Conservation (phyloP, 2,797 vertebrate species). For the Mycteria americana region DNA sequence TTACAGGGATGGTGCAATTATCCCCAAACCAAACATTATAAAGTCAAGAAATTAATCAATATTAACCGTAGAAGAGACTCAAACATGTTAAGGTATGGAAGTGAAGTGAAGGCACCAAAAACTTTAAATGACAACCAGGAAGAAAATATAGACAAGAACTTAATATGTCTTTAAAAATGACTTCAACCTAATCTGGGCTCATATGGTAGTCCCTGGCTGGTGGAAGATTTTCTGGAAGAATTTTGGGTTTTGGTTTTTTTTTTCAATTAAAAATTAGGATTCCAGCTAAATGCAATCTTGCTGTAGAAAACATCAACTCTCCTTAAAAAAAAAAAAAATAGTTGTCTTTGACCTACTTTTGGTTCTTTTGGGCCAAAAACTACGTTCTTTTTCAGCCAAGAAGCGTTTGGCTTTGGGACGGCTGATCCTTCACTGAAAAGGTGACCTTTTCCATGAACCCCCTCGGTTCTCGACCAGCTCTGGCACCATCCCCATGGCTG, state of each 20-base stretch:
- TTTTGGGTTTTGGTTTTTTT: not conserved
- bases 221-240: conserved; percentile 55
- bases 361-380: conserved; percentile 42
- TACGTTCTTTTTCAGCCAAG: conserved; percentile 47
- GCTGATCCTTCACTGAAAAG: conserved; percentile 49
- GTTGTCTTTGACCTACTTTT: conserved; percentile 44
- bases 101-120: conserved; percentile 69
- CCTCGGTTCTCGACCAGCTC: not conserved
- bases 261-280: conserved; percentile 33
- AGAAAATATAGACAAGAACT: conserved; percentile 68
- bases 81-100: conserved; percentile 70
- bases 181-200: conserved; percentile 57
- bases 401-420: not conserved
- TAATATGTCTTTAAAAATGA: conserved; percentile 61
- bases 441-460: conserved; percentile 27
- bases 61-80: conserved; percentile 63
- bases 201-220: conserved; percentile 49
- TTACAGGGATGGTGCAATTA: conserved; percentile 63
- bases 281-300: conserved; percentile 45
- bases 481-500: not conserved
- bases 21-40: conserved; percentile 62
- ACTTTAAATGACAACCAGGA: conserved; percentile 67
- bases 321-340: not conserved
- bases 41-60: conserved; percentile 64
- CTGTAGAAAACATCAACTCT: conserved; percentile 40